These are phyloP conservation scores for Dicrurus megarhynchus DNA, from an alignment of 2,113 vertebrate species.

Conservation along the genomic window DNA sequence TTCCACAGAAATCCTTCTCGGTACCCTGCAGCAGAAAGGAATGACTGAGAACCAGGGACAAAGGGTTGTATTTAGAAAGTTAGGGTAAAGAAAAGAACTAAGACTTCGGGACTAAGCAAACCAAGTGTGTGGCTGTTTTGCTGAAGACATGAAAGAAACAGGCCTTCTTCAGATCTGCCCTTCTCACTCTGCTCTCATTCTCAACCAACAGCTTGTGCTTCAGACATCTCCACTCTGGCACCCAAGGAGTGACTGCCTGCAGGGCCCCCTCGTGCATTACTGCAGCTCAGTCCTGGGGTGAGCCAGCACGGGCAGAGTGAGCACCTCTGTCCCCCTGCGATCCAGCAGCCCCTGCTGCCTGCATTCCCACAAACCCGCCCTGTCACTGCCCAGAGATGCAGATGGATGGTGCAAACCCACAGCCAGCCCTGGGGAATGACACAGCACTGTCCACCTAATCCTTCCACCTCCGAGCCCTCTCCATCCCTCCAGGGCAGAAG, in stretches of 20 bases:
- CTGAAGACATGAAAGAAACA: neutral
- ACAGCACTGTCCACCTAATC: neutral
- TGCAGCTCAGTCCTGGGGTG: neutral
- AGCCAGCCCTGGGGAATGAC: neutral
- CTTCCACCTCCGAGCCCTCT: neutral
- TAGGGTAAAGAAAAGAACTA: neutral
- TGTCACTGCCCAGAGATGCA: neutral
- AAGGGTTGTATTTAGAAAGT: fast-evolving
- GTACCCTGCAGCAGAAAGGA: slow-evolving; percentile 78
- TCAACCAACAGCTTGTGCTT: neutral
- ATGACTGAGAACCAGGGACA: neutral
- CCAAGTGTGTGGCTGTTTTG: neutral
- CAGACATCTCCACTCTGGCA: neutral
- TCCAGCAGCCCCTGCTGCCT: neutral
- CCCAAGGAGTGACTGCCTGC: neutral
- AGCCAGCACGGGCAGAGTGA: neutral
- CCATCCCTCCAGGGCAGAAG: neutral
- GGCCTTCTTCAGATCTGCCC: neutral
- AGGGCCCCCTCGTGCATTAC: fast-evolving
- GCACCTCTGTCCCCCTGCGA: fast-evolving
- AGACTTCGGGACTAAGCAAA: neutral
- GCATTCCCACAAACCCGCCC: fast-evolving
- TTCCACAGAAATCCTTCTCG: slow-evolving; percentile 96
- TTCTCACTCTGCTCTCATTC: neutral
- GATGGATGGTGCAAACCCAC: neutral